Percentiles rank a stretch among this genome's conserved stretches.
phyloP scores from a whole-genome alignment of 1,140 invertebrate species.

The Hypothenemus hampei region DNA sequence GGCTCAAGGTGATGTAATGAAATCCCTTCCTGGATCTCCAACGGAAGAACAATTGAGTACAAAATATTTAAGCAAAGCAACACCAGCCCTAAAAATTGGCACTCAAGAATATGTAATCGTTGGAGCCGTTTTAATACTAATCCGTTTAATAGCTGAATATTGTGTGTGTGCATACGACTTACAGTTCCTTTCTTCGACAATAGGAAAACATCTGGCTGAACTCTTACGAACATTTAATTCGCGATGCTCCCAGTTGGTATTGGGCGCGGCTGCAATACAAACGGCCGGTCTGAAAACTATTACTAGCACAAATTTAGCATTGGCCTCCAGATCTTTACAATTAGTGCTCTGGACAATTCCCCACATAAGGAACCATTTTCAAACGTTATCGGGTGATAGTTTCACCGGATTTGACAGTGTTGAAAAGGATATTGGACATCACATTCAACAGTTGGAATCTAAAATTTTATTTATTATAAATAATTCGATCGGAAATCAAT shows the following conservation, averaged over 20 bases:
- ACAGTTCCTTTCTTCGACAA: conserved; percentile 59
- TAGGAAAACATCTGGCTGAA: conserved; percentile 79
- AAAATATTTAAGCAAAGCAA: conserved; percentile 33
- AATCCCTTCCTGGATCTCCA: conserved; percentile 36
- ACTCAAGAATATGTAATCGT: conserved; percentile 82
- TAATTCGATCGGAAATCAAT: conserved; percentile 70
- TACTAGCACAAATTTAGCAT: conserved; percentile 87
- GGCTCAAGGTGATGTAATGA: conserved; percentile 46
- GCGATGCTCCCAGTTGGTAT: conserved; percentile 85
- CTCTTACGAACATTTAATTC: conserved; percentile 88
- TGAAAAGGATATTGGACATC: conserved; percentile 77
- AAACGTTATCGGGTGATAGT: conserved; percentile 45
- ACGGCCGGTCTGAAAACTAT: conserved; percentile 95
- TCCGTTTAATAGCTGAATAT: conserved; percentile 87
- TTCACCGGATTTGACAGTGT: conserved; percentile 56
- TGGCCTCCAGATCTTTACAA: conserved; percentile 84
- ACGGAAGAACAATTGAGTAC: conserved; percentile 30
- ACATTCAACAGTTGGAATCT: conserved; percentile 85
- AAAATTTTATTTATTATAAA: conserved; percentile 89
- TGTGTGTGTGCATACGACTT: conserved; percentile 71
- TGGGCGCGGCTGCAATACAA: conserved; percentile 92
- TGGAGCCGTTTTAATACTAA: conserved; percentile 75
- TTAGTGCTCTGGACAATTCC: conserved; percentile 74
- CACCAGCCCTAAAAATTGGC: conserved; percentile 62
- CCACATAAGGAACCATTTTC: conserved; percentile 63